Conservation (phyloP, 2,888 invertebrate species). For the Erebia epiphron region DNA sequence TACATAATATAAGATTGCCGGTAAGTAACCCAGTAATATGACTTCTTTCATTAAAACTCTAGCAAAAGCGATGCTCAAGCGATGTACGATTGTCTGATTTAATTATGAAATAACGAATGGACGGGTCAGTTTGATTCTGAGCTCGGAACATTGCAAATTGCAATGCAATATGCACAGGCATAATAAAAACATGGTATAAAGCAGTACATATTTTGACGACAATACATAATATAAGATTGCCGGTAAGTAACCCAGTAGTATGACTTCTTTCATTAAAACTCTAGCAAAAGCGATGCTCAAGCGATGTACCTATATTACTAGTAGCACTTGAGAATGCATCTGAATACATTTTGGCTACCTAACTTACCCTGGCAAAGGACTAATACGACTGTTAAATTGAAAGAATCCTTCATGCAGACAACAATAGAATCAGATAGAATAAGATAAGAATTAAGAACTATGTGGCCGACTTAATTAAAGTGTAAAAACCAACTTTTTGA, state of each 20-base stretch:
- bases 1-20: too few relatives aligned
- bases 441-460: too few relatives aligned
- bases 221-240: too few relatives aligned
- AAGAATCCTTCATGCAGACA: too few relatives aligned
- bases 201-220: too few relatives aligned
- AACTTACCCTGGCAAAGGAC: not conserved
- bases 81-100: not conserved
- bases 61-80: not conserved
- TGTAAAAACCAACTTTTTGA: not conserved
- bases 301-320: not conserved
- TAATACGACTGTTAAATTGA: too few relatives aligned
- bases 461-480: not conserved
- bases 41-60: conserved; percentile 5
- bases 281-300: not conserved
- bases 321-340: conserved; percentile 5
- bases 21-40: not conserved
- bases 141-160: too few relatives aligned
- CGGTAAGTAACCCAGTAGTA: not conserved
- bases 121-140: not conserved
- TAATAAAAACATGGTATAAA: too few relatives aligned
- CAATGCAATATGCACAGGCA: too few relatives aligned
- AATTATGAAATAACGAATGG: not conserved
- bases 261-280: conserved; percentile 2
- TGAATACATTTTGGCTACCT: not conserved
- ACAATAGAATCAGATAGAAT: too few relatives aligned